Evolutionary conservation across 2,888 invertebrate genomes (phyloP), one percentile per base, ranked within the genome.

Genomic region (Mechanitis messenoides): DNA sequence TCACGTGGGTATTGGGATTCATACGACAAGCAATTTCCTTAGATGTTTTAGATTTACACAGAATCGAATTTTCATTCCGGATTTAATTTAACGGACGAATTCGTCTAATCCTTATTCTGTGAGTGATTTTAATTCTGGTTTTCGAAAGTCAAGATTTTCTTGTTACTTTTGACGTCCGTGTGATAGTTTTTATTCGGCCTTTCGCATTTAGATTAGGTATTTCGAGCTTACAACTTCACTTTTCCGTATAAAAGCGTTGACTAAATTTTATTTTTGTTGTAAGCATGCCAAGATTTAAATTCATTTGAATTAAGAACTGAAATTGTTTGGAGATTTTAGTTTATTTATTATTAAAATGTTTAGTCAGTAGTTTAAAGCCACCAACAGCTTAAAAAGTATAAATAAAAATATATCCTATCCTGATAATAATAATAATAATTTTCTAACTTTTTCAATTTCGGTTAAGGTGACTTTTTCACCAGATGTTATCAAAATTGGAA

Each of bases 81-180:
- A 84, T 83, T 85, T 88, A 89, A 89, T 89, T 89, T 88, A 87
- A 89, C 87, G 85, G 84, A 81, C 85, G 87, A 88, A 88, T 88
- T 88, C 87, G 87, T 88, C 84, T 87, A 87, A 89, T 88, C 87
- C 86, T 85, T 84, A 83, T 83, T 80, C 87, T 81, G 85, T 87
- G 87, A 87, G 81, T 84, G 84, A 86, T 87, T 85, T 85, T 85
- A 84, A 87, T 87, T 85, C 85, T 74, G 74, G 60, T 73, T 67
- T 83, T 81, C 71, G 72, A 50, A 50, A 31, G 50, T 50, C n/a
- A 31, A 11, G 4, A 50, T 31, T 50, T 71, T 71, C 72, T 69
- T 74, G 69, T 66, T 56, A 45, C 59, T 28, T 60, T 42, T 42
- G 42, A 42, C 7, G 42, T 42, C 42, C 45, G 35, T 58, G 50